Evolutionary conservation across 2,113 vertebrate genomes (phyloP), one percentile per base, ranked within the genome.

Genomic region (Rhinogobius similis): DNA sequence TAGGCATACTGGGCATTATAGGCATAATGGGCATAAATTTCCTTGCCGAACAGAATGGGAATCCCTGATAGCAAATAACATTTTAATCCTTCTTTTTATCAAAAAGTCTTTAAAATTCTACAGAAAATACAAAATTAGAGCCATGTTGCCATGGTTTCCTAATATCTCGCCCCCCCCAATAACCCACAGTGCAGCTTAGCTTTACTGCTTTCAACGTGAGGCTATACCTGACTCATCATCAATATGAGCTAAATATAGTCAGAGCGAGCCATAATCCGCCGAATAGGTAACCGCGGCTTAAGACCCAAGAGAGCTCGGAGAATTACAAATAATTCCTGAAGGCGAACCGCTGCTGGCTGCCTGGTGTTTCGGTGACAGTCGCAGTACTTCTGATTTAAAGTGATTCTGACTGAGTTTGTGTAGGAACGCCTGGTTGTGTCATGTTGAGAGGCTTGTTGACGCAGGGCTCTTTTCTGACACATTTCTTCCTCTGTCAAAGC

Each of bases 401-500:
- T 73, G 1, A 56, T 80, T 21, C 77, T 53, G 65, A 68, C 14
- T 71, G 69, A 65, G 12, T 55, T 38, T 80, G 78, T 75, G 84
- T 78, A 72, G 43, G 78, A 68, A 53, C 68, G 77, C 24, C 38
- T 68, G 77, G 69, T 38, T 72, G 75, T 86, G 72, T 81, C 78
- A 79, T 66, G 79, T 53, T 62, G 68, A 72, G 66, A 18, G 70
- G 67, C 65, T 78, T 83, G 83, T 86, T 81, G 80, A 74, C 62
- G 81, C 83, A 85, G 82, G 78, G 81, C 62, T 79, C 62, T 79
- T 79, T 88, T 79, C 67, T 85, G 83, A 87, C 84, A 85, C 55
- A 26, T 86, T 83, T 87, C 83, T 86, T 79, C 70, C 78, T 87
- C 85, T 88, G 88, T 91, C 88, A 88, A 73, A 87, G 74, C 83